Evolutionary conservation across 2,797 vertebrate genomes (phyloP), one percentile per base, ranked within the genome.

Genomic region (Malurus splendens): DNA sequence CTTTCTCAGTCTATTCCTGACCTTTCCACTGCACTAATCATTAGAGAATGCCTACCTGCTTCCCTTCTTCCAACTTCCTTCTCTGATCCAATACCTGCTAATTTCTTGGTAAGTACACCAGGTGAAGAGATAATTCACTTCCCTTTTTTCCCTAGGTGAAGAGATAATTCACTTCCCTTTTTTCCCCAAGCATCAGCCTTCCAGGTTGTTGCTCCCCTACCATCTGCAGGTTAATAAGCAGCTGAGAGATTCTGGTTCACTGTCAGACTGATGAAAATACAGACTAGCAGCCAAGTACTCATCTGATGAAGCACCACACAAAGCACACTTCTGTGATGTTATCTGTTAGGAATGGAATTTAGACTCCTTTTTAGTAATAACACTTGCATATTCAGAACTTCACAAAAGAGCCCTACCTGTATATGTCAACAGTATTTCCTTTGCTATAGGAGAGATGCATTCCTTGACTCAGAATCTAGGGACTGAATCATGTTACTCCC

Each of bases 51-150:
- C 59, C 56, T 86, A 30, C 60, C 62, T 79, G 33, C 89, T 90
- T 88, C 90, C 71, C 86, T 94, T 89, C 68, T 72, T 90, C 71
- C 90, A 91, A 0, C 91, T 86, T 93, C 77, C 74, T 94, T 86
- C 89, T 94, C 81, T 86, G 83, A 79, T 71, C 75, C 90, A 92
- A 48, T 85, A 39, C 47, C 78, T 87, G 92, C 89, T 76, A 51
- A 65, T 67, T 80, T 82, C 51, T 81, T 59, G 89, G 94, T 95
- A 94, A 95, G 94, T 95, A 94, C 52, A 25, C 30, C 55, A 56
- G 47, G 6, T 33, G 36, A 91, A 68, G 60, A 66, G 30, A 41
- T 80, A 71, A 73, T 59, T 81, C 5, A 2, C 33, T 90, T 81
- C 27, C 39, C 19, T 59, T 23, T 62, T 45, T 64, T 61, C 32